These are phyloP conservation scores for Drosophila merina DNA, from an alignment of 2,888 invertebrate genomes.

Conservation along the genomic window DNA sequence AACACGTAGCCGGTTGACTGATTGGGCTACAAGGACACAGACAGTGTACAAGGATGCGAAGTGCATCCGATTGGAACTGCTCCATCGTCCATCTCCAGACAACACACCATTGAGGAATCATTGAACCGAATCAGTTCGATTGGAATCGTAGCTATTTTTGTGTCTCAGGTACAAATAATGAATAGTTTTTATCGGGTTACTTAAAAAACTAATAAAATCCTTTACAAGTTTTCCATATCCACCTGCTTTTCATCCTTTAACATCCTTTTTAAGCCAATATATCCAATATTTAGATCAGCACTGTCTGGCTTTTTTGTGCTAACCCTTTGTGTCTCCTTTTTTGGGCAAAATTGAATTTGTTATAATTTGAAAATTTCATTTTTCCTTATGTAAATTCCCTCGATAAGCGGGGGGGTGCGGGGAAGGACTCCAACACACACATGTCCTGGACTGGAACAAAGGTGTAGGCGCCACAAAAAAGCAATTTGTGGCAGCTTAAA, in stretches of 20 bases:
- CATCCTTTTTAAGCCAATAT: slow-evolving; percentile 4
- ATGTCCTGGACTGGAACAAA: slow-evolving; percentile 24
- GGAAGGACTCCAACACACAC: slow-evolving; percentile 2
- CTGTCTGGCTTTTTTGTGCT: background rate
- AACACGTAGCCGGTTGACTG: slow-evolving; percentile 45
- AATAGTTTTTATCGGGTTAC: background rate
- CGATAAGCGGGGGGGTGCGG: slow-evolving; percentile 48
- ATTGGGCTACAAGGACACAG: slow-evolving; percentile 34
- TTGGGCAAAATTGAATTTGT: slow-evolving; percentile 72
- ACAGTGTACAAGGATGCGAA: slow-evolving; percentile 28
- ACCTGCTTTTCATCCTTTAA: too few relatives aligned
- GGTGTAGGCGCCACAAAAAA: slow-evolving; percentile 55
- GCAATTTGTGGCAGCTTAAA: slow-evolving; percentile 77
- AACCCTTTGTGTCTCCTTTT: slow-evolving; percentile 14
- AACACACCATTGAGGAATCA: slow-evolving; percentile 20
- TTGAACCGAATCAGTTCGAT: slow-evolving; percentile 13
- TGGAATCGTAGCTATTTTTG: background rate
- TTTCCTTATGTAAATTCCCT: slow-evolving; percentile 67
- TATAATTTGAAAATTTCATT: slow-evolving; percentile 77
- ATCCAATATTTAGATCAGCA: background rate
- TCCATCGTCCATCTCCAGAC: slow-evolving; percentile 16
- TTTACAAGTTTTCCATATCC: too few relatives aligned
- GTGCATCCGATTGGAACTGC: slow-evolving; percentile 40
- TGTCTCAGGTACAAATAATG: background rate
- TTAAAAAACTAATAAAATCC: too few relatives aligned